Base-by-base conservation (phyloP, 2,888 invertebrate genomes). In the Temnothorax rugatulus region DNA sequence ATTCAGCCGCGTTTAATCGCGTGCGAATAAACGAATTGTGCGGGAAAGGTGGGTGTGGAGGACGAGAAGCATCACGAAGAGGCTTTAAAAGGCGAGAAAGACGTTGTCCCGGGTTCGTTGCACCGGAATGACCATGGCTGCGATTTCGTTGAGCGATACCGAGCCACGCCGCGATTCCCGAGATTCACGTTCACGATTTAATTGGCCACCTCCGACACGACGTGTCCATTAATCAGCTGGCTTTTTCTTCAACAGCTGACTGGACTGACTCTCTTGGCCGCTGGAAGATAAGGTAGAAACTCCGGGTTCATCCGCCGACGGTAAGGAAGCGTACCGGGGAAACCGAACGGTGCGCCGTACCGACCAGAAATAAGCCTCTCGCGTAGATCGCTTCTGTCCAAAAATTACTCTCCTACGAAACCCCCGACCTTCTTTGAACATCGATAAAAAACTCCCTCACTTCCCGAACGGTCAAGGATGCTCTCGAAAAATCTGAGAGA, bases 251-350 rank as follows among this genome's bases (percentile, higher is more conserved):
- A 57, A 71, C 52, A 77, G 61, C 77, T 82, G 82, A 54, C 29
- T 50, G 83, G 41, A 7, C 41, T 83, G 85, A 77, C 90, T 87
- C 85, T 89, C 86, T 90, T 92, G 90, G 88, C 93, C 87, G 76
- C 90, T 73, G 77, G 90, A 87, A 87, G 91, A 91, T 92, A 92
- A 93, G 61, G 92, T 90, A 93, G 93, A 89, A 85, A 47, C 25
- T 88, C 82, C 90, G 68, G 52, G 69, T 64, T 88, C 87, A 85
- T 85, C 91, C 82, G 84, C 88, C 69, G 87, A 89, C 86, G 93
- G 92, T 92, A 93, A 93, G 86, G 90, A 87, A 89, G 87, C 44
- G 79, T 54, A 47, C 73, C 44, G 38, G 76, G 76, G 84, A 84
- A 73, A 64, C 29, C 29, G 41, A 79, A 83, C 64, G 25, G 47